phyloP scores from a whole-genome alignment of 1,140 invertebrate species.

The Drosophila sproati region DNA sequence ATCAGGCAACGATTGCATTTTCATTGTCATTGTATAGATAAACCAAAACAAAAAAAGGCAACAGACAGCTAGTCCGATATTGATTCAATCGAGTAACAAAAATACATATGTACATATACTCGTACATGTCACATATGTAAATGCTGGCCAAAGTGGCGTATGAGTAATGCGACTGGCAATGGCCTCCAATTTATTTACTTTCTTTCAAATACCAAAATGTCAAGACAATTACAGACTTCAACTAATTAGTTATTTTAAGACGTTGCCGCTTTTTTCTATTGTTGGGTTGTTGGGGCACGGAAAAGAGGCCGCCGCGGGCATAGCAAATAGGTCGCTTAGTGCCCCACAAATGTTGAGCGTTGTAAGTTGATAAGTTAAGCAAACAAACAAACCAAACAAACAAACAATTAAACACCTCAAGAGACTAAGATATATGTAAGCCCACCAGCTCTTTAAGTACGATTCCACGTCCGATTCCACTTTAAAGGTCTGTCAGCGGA shows the following conservation, averaged over 20 bases:
- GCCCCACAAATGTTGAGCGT: not conserved
- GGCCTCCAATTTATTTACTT: not conserved
- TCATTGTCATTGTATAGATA: slow-evolving; percentile 22
- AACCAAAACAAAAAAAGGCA: slow-evolving; percentile 1
- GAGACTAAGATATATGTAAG: not conserved
- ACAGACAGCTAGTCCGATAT: not conserved
- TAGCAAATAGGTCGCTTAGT: slow-evolving; percentile 8
- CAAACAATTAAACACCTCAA: slow-evolving; percentile 15
- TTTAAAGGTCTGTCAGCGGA: slow-evolving; percentile 4
- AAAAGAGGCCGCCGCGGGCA: no score
- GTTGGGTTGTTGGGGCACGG: not conserved
- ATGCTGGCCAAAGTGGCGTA: not conserved
- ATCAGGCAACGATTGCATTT: slow-evolving; percentile 9
- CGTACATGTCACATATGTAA: no score
- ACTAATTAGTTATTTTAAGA: slow-evolving; percentile 10
- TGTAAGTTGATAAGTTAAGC: slow-evolving; percentile 1
- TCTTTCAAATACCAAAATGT: not conserved
- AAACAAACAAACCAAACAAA: slow-evolving; percentile 8
- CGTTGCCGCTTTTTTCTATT: no score
- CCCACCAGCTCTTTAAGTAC: slow-evolving; percentile 18
- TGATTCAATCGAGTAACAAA: no score
- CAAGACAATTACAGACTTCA: slow-evolving; percentile 1
- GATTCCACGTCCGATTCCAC: slow-evolving; percentile 17
- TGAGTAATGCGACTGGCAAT: slow-evolving; percentile 4
- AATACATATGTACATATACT: not conserved